Conservation (phyloP, 2,797 vertebrate species). For the Sandelia bainsii region DNA sequence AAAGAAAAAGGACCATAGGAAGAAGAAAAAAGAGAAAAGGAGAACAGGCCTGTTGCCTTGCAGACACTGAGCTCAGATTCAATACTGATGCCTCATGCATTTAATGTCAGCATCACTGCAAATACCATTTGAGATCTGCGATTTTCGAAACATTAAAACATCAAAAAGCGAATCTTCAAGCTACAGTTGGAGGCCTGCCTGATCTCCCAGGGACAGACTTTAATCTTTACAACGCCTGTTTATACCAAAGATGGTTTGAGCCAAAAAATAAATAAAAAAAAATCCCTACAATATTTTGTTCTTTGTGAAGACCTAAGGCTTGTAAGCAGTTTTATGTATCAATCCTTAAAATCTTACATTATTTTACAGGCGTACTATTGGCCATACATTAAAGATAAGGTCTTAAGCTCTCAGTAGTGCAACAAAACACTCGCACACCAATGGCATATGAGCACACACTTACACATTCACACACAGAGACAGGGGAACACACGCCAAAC, state of each 20-base stretch:
- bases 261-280: constrained; percentile 33
- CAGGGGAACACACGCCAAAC: constrained; percentile 29
- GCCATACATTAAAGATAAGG: constrained; percentile 69
- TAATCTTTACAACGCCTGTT: constrained; percentile 71
- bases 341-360: constrained; percentile 64
- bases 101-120: constrained; percentile 63
- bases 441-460: constrained; percentile 18
- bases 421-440: constrained; percentile 42
- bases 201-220: constrained; percentile 72
- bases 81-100: constrained; percentile 53
- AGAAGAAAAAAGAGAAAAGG: constrained; percentile 5
- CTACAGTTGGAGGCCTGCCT: constrained; percentile 64
- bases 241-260: constrained; percentile 60
- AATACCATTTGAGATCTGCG: constrained; percentile 66
- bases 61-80: constrained; percentile 55
- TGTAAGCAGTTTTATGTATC: constrained; percentile 44
- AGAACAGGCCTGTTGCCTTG: constrained; percentile 33
- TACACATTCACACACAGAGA: constrained; percentile 18
- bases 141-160: constrained; percentile 70
- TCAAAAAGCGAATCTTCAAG: constrained; percentile 67
- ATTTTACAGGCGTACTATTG: constrained; percentile 57
- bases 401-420: constrained; percentile 34
- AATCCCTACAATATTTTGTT: constrained; percentile 57
- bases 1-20: neutral
- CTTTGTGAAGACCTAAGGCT: constrained; percentile 63